Evolutionary conservation across 2,113 vertebrate species (phyloP).

Genomic region (Zapus hudsonius): DNA sequence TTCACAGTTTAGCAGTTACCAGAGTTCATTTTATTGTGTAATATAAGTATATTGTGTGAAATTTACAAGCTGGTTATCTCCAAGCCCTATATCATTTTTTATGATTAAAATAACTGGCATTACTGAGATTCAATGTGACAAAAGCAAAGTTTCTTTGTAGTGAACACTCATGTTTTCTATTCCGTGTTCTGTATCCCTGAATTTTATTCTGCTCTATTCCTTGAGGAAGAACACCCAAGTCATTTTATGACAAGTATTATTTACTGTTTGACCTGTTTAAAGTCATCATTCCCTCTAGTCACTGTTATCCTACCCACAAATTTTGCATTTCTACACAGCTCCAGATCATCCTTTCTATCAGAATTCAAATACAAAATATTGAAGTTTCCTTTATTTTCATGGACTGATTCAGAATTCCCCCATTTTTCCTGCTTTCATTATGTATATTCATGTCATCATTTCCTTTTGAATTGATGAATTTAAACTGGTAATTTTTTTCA

Average conservation of each 20-base stretch:
- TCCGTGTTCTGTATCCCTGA: neutral
- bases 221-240: neutral
- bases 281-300: neutral
- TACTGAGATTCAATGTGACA: neutral
- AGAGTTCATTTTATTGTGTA: too few species aligned
- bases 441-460: neutral
- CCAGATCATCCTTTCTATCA: neutral
- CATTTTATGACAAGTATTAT: neutral
- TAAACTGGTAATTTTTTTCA: too few species aligned
- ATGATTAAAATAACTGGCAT: neutral
- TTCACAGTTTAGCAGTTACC: too few species aligned
- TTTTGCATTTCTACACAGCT: neutral
- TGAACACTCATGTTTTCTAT: neutral
- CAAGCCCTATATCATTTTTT: too few species aligned
- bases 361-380: neutral
- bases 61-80: too few species aligned
- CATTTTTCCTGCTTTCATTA: neutral
- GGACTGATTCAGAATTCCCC: neutral
- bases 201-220: neutral
- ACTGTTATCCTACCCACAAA: neutral
- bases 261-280: neutral
- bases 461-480: neutral
- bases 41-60: too few species aligned
- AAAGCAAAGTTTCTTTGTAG: neutral
- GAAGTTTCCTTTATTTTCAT: conserved; percentile 8